Conservation (phyloP, 2,797 vertebrate species). For the Ispidina lecontei region DNA sequence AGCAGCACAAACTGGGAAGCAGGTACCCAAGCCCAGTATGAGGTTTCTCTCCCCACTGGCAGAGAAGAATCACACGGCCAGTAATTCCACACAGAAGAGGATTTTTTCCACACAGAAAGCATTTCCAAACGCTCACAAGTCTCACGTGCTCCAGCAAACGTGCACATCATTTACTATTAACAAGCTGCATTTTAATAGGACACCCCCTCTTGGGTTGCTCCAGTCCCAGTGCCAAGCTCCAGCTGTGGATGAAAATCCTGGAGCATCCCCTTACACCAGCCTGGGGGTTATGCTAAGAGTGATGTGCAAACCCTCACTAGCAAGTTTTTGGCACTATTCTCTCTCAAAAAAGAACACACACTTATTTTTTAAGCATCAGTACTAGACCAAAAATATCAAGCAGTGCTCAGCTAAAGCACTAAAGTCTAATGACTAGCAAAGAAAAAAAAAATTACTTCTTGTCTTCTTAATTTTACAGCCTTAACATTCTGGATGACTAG, state of each 20-base stretch:
- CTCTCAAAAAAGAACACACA: too few species aligned
- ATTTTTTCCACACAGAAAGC: neutral
- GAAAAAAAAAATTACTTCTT: neutral
- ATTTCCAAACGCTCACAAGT: fast-evolving
- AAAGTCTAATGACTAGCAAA: fast-evolving
- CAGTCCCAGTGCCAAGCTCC: neutral
- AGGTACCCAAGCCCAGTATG: fast-evolving
- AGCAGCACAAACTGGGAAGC: fast-evolving
- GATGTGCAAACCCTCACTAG: fast-evolving
- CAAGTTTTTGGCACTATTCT: neutral
- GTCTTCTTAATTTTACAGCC: neutral
- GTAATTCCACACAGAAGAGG: neutral
- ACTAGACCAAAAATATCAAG: neutral
- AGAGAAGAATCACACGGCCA: fast-evolving
- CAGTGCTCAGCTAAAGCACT: neutral
- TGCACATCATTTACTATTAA: neutral
- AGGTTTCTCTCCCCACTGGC: too few species aligned
- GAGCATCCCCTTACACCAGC: neutral
- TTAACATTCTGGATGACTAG: neutral
- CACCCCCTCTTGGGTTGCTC: neutral
- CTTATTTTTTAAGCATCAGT: neutral
- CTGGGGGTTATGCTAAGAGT: fast-evolving
- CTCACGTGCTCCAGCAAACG: fast-evolving
- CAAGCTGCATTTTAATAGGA: neutral
- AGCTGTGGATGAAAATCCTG: neutral